Conservation (phyloP, 2,888 invertebrate genomes). For the Odontothrips loti region DNA sequence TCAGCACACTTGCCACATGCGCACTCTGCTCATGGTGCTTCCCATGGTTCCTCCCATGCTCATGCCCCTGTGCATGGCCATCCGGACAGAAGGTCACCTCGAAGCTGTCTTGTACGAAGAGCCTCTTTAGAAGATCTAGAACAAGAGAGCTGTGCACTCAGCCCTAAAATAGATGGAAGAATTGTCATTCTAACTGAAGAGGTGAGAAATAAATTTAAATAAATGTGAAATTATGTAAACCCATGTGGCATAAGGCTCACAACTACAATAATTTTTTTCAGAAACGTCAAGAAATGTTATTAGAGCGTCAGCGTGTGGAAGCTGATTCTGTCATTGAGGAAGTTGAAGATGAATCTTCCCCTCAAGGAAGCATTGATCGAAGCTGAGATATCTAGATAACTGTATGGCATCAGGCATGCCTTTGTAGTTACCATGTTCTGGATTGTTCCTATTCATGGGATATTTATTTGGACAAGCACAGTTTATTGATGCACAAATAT, state of each 20-base stretch:
- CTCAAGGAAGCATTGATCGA: constrained; percentile 30
- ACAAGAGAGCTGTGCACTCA: constrained; percentile 72
- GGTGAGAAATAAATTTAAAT: constrained; percentile 54
- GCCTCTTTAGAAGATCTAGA: constrained; percentile 79
- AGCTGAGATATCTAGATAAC: neutral
- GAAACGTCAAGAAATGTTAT: constrained; percentile 56
- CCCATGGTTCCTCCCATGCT: constrained; percentile 40
- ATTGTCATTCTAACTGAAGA: constrained; percentile 72
- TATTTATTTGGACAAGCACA: too few species aligned
- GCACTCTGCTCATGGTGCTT: constrained; percentile 27
- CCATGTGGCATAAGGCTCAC: constrained; percentile 38
- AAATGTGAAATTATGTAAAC: constrained; percentile 45
- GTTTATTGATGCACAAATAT: too few species aligned
- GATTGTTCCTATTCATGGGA: neutral
- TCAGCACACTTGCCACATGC: constrained; percentile 40
- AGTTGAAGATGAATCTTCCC: constrained; percentile 52
- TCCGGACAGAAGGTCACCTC: constrained; percentile 28
- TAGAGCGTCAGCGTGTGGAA: constrained; percentile 59
- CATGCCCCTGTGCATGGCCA: constrained; percentile 38
- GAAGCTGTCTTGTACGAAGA: constrained; percentile 55
- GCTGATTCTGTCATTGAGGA: constrained; percentile 67
- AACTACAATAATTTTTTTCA: constrained; percentile 43
- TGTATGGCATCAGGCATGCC: too few species aligned
- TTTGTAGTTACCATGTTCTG: neutral
- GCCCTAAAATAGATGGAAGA: constrained; percentile 75